phyloP scores from a whole-genome alignment of 2,797 vertebrate genomes.

The Cossypha niveicapilla region DNA sequence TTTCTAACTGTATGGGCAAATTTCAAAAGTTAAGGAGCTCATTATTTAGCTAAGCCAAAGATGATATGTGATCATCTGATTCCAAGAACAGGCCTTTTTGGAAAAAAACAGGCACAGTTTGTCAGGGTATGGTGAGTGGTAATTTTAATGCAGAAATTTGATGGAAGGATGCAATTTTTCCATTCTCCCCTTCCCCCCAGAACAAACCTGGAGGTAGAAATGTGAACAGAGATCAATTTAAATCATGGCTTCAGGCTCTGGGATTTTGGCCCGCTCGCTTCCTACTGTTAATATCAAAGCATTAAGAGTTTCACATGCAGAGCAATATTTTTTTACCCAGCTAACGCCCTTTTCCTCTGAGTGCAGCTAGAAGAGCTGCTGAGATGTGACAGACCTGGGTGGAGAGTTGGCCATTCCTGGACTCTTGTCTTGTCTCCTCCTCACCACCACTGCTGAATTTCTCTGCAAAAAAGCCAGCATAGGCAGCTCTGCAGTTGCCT shows the following conservation, averaged over 20 bases:
- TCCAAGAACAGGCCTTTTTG: neutral
- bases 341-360: neutral
- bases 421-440: neutral
- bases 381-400: neutral
- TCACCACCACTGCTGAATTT: neutral
- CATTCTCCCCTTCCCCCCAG: neutral
- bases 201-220: neutral
- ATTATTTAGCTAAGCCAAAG: neutral
- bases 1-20: neutral
- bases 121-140: neutral
- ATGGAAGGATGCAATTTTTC: slow-evolving; percentile 1
- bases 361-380: neutral
- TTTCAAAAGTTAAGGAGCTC: neutral
- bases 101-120: neutral
- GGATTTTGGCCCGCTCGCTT: neutral
- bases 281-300: slow-evolving; percentile 51
- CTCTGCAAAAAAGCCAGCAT: rapidly evolving
- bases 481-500: neutral
- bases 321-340: neutral
- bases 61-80: neutral
- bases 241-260: slow-evolving; percentile 20
- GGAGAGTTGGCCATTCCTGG: neutral
- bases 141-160: slow-evolving; percentile 22
- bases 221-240: slow-evolving; percentile 33
- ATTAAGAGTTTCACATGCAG: neutral